Conservation (phyloP, 2,888 invertebrate species). For the Leucoma salicis region DNA sequence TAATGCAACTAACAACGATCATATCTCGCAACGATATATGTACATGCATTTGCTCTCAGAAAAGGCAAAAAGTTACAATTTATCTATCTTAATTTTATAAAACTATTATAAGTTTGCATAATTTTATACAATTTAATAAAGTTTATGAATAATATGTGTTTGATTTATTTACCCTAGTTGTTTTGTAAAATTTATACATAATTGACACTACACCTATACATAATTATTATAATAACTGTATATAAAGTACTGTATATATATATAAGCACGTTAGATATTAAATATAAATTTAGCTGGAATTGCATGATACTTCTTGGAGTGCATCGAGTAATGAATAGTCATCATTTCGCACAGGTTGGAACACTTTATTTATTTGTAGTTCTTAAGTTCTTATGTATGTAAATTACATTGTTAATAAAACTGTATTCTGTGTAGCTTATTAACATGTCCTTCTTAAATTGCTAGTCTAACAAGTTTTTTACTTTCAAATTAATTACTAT, state of each 20-base stretch:
- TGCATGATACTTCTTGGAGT: slow-evolving; percentile 31
- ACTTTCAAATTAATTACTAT: not conserved
- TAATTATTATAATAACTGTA: slow-evolving; percentile 22
- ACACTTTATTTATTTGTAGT: slow-evolving; percentile 1
- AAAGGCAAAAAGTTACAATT: slow-evolving; percentile 43
- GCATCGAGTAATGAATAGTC: slow-evolving; percentile 39
- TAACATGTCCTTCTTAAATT: not conserved
- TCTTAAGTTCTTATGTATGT: slow-evolving; percentile 12
- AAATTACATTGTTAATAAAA: slow-evolving; percentile 2
- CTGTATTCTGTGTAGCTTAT: slow-evolving; percentile 1
- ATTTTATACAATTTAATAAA: slow-evolving; percentile 79
- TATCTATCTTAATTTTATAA: slow-evolving; percentile 56
- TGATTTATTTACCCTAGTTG: slow-evolving; percentile 44
- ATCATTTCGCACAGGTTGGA: slow-evolving; percentile 56
- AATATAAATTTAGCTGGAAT: slow-evolving; percentile 35
- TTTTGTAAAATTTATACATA: slow-evolving; percentile 8
- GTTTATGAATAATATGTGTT: slow-evolving; percentile 51
- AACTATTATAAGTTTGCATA: slow-evolving; percentile 57
- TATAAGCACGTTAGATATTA: slow-evolving; percentile 27
- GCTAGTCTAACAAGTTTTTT: not conserved
- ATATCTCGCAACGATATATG: slow-evolving; percentile 33
- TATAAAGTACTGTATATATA: slow-evolving; percentile 25
- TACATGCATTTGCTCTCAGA: slow-evolving; percentile 30
- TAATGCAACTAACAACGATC: slow-evolving; percentile 35
- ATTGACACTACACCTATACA: slow-evolving; percentile 1